Evolutionary conservation across 2,797 vertebrate species (phyloP), one percentile per base, ranked within the genome.

Genomic region (Macroramphosus scolopax): DNA sequence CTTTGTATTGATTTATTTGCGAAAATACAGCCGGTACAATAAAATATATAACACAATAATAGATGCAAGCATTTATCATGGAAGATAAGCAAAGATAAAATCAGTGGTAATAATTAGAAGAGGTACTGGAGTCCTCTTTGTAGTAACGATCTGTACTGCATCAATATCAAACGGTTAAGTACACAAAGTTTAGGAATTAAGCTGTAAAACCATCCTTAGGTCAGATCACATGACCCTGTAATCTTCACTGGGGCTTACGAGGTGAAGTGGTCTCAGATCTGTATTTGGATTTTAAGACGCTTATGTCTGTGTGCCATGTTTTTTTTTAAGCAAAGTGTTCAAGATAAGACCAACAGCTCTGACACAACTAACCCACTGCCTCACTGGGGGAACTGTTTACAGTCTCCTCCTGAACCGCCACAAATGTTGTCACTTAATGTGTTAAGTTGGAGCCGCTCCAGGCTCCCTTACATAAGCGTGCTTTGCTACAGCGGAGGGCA

Each of bases 171-270:
- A 43, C 3, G 14, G 26, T 64, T 63, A 54, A 64, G 57, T 28
- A 26, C 36, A 35, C 56, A 43, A 36, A 58, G 53, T 75, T 56
- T 3, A 52, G 33, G 49, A 50, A 26, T 62, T 68, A 70, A 69
- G 67, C 63, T 51, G 41, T 69, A 20, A 82, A 40, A 74, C 71
- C 46, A 44, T 68, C 54, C 59, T 58, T 51, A 37, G 71, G 61
- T 66, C 73, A 29, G 53, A 72, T 85, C 81, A 83, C 63, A 50
- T 83, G 83, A 81, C 64, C 35, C 54, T 15, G 46, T 81, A 81
- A 87, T 75, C 84, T 70, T 52, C 69, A 52, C 48, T 6, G 39
- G 41, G 75, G 80, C 39, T 68, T 74, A 80, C 9, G 38, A 83
- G 75, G 63, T 54, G 63, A 80, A 81, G 73, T 75, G 72, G 68